A percentile compares a stretch with the other conserved stretches of the same genome.
phyloP scores from a whole-genome alignment of 2,888 invertebrate genomes.

The Ligdia adustata region DNA sequence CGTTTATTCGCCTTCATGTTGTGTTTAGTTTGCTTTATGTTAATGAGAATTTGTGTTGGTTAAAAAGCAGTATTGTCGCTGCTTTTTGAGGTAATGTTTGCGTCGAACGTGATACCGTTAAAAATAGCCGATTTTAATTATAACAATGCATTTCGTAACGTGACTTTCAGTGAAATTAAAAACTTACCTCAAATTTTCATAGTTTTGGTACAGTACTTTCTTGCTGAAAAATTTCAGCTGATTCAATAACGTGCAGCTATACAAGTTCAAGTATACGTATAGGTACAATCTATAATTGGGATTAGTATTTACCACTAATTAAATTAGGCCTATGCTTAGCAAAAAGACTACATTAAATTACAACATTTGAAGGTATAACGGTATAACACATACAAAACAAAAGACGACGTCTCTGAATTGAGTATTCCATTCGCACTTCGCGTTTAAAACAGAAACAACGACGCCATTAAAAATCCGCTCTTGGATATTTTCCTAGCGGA shows the following conservation, averaged over 20 bases:
- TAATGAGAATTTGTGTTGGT: slow-evolving; percentile 49
- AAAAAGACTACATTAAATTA: not conserved
- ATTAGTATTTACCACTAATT: not conserved
- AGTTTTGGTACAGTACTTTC: too few species aligned
- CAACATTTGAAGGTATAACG: slow-evolving; percentile 11
- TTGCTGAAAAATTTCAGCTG: too few species aligned
- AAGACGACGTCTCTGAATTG: slow-evolving; percentile 56
- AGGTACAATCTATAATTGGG: too few species aligned
- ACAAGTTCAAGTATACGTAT: too few species aligned
- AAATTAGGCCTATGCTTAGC: slow-evolving; percentile 3
- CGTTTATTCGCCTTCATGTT: slow-evolving; percentile 45
- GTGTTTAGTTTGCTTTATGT: slow-evolving; percentile 54
- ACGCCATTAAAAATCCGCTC: slow-evolving; percentile 82
- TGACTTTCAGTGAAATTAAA: too few species aligned
- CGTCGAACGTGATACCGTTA: too few species aligned
- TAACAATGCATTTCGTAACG: too few species aligned
- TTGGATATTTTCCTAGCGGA: slow-evolving; percentile 80
- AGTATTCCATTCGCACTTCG: slow-evolving; percentile 80
- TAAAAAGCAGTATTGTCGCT: slow-evolving; percentile 42
- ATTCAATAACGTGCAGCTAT: too few species aligned
- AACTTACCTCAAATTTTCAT: too few species aligned
- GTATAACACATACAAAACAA: slow-evolving; percentile 51
- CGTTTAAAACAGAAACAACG: slow-evolving; percentile 83
- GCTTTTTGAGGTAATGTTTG: slow-evolving; percentile 32
- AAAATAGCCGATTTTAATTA: too few species aligned